phyloP scores from a whole-genome alignment of 1,140 invertebrate genomes.

The Bombus huntii region DNA sequence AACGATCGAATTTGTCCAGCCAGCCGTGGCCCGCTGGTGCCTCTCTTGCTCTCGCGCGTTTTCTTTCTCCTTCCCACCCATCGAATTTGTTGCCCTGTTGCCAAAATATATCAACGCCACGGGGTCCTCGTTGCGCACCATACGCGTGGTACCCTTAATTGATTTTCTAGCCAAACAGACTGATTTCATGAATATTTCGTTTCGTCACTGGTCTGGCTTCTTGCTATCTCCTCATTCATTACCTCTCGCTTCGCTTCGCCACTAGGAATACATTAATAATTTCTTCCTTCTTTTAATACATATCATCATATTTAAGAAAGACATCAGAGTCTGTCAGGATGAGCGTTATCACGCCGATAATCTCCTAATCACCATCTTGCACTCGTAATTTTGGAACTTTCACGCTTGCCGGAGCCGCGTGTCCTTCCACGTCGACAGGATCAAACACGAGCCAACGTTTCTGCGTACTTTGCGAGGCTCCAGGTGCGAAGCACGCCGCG shows the following conservation, averaged over 20 bases:
- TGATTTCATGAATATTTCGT: neutral
- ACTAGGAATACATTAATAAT: neutral
- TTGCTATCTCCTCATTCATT: neutral
- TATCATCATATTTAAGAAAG: neutral
- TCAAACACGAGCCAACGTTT: slow-evolving; percentile 21
- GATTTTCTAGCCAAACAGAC: slow-evolving; percentile 16
- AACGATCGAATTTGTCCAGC: slow-evolving; percentile 77
- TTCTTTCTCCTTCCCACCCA: slow-evolving; percentile 18
- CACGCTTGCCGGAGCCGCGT: neutral
- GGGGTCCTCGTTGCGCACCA: slow-evolving; percentile 32
- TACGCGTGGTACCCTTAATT: slow-evolving; percentile 4
- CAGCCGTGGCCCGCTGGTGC: slow-evolving; percentile 54
- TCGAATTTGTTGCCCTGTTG: slow-evolving; percentile 34
- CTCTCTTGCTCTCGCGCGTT: slow-evolving; percentile 27
- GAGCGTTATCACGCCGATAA: neutral
- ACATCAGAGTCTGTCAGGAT: neutral
- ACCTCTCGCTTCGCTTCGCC: no score
- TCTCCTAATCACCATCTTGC: neutral
- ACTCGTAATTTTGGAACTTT: neutral
- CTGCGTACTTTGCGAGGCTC: slow-evolving; percentile 59
- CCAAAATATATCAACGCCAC: slow-evolving; percentile 67
- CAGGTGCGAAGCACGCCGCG: slow-evolving; percentile 70
- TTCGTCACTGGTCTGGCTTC: neutral
- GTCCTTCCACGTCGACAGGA: neutral
- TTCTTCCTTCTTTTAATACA: neutral